Conservation (phyloP, 2,797 vertebrate species). For the Accipiter minullus region DNA sequence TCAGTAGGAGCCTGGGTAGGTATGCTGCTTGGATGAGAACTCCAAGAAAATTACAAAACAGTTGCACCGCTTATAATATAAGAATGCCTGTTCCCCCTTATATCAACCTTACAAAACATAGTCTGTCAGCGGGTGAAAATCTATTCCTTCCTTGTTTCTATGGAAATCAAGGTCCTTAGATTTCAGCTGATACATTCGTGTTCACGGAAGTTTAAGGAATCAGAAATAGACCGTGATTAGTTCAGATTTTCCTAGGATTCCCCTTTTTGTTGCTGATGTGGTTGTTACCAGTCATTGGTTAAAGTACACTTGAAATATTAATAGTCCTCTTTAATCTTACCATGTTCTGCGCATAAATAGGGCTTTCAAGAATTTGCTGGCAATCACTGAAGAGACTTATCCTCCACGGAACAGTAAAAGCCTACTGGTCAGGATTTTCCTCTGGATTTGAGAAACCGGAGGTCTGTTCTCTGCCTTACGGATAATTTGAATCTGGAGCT, state of each 20-base stretch:
- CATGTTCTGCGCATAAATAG: not conserved
- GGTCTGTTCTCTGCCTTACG: not conserved
- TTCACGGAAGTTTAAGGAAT: not conserved
- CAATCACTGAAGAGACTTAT: not conserved
- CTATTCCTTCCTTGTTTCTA: not conserved
- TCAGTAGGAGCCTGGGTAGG: not conserved
- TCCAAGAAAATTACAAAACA: not conserved
- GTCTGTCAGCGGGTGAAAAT: not conserved
- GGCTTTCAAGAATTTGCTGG: not conserved
- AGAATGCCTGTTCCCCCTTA: not conserved
- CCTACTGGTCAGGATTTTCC: not conserved
- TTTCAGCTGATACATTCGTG: not conserved
- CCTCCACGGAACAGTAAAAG: not conserved
- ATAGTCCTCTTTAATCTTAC: not conserved
- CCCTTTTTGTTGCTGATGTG: not conserved
- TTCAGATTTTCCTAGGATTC: not conserved
- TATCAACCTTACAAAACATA: not conserved
- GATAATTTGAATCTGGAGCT: not conserved
- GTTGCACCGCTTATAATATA: not conserved
- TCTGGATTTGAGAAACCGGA: not conserved
- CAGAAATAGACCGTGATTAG: not conserved
- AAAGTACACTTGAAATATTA: not conserved
- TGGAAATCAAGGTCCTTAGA: not conserved
- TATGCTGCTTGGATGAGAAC: not conserved
- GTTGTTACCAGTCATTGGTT: not conserved